Evolutionary conservation across 2,888 invertebrate genomes (phyloP).

Genomic region (Cepaea hortensis): DNA sequence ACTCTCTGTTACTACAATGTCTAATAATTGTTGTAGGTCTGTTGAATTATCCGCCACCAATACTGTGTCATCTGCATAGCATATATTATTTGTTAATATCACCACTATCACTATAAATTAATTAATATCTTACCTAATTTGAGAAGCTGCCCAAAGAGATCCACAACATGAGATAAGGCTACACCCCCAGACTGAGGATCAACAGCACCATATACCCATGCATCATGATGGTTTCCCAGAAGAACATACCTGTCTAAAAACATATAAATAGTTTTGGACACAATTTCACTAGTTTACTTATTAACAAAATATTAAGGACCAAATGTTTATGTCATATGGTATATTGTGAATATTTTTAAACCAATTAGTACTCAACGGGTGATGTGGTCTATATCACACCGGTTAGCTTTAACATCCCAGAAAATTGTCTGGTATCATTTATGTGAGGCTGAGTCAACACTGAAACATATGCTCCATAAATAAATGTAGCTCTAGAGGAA

Average conservation of each 20-base stretch:
- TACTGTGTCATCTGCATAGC: too few relatives aligned
- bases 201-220: conserved; percentile 65
- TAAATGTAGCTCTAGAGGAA: too few relatives aligned
- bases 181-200: conserved; percentile 65
- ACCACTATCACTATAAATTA: background rate
- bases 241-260: conserved; percentile 66
- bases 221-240: conserved; percentile 66
- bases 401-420: too few relatives aligned
- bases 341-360: background rate
- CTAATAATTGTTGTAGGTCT: too few relatives aligned
- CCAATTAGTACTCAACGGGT: too few relatives aligned
- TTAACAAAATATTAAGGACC: background rate
- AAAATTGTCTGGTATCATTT: too few relatives aligned
- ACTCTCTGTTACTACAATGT: too few relatives aligned
- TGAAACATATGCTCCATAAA: too few relatives aligned
- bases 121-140: conserved; percentile 51
- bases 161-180: conserved; percentile 59
- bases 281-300: background rate
- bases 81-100: too few relatives aligned
- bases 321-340: background rate
- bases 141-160: conserved; percentile 56
- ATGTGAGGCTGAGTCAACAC: too few relatives aligned
- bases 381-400: too few relatives aligned
- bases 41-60: too few relatives aligned
- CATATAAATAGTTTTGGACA: background rate